Evolutionary conservation across 2,888 invertebrate species (phyloP).

Genomic region (Hyles lineata): DNA sequence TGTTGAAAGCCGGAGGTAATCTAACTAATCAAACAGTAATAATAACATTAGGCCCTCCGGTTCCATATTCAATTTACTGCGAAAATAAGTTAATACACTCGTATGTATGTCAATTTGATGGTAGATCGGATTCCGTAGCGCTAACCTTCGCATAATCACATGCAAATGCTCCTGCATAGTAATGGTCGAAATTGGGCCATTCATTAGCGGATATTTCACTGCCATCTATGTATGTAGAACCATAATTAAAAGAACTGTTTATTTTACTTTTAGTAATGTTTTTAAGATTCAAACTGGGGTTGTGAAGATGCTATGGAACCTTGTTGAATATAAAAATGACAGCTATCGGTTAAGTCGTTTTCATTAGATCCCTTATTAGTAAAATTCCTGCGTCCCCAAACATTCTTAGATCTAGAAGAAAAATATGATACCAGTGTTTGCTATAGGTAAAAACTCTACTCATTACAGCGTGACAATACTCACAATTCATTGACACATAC

Average conservation of each 20-base stretch:
- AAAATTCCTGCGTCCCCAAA: too few species aligned
- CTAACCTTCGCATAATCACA: slow-evolving; percentile 21
- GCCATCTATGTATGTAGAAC: slow-evolving; percentile 6
- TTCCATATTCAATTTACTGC: slow-evolving; percentile 14
- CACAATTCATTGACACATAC: too few species aligned
- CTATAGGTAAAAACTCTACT: too few species aligned
- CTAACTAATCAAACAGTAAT: background rate
- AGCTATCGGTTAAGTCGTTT: too few species aligned
- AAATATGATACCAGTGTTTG: too few species aligned
- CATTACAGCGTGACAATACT: too few species aligned
- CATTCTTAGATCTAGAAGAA: too few species aligned
- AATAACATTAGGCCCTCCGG: background rate
- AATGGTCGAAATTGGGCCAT: slow-evolving; percentile 21
- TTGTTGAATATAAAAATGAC: too few species aligned
- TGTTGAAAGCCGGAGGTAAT: background rate
- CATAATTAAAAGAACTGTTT: background rate
- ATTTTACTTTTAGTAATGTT: slow-evolving; percentile 1
- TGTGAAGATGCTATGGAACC: too few species aligned
- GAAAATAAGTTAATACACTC: slow-evolving; percentile 2
- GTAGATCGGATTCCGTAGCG: background rate
- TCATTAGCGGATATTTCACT: slow-evolving; percentile 15
- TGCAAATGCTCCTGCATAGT: slow-evolving; percentile 22
- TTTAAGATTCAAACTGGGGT: background rate
- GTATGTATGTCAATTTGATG: slow-evolving; percentile 21
- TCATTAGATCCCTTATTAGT: too few species aligned